phyloP scores from a whole-genome alignment of 2,888 invertebrate genomes.

The Agrochola circellaris region DNA sequence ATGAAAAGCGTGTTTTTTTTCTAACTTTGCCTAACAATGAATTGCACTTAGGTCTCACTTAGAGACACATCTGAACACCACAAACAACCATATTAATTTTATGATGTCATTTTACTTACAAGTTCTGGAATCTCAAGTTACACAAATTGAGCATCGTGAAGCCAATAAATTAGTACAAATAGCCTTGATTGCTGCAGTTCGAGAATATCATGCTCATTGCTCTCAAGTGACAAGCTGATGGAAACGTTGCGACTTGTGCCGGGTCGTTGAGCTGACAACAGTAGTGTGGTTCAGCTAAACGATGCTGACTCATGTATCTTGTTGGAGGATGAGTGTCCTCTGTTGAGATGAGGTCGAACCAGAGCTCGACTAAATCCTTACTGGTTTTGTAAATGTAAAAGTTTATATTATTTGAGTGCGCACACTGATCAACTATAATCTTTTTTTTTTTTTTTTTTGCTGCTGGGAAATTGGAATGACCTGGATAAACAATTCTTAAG shows the following conservation, averaged over 20 bases:
- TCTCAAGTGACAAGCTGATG: conserved; percentile 57
- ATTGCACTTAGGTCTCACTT: no score
- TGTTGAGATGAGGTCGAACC: conserved; percentile 3
- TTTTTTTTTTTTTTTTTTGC: no score
- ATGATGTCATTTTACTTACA: conserved; percentile 36
- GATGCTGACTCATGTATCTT: conserved; percentile 31
- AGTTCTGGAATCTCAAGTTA: conserved; percentile 27
- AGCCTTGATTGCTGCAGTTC: conserved; percentile 47
- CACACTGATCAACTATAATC: neutral
- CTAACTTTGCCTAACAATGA: no score
- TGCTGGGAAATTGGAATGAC: no score
- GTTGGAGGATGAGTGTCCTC: neutral
- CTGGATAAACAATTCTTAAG: neutral
- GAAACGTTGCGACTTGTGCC: conserved; percentile 23
- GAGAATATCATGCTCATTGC: conserved; percentile 39
- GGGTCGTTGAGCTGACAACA: conserved; percentile 55
- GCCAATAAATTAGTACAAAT: conserved; percentile 55
- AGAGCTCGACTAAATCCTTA: neutral
- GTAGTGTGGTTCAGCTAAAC: conserved; percentile 36
- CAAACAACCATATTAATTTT: conserved; percentile 6
- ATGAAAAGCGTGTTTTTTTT: neutral
- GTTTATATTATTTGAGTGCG: neutral
- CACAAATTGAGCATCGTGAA: conserved; percentile 34
- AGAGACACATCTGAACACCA: neutral
- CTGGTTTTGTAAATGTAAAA: neutral